Evolutionary conservation across 2,797 vertebrate species (phyloP).

Genomic region (Halcyon chelicuti): DNA sequence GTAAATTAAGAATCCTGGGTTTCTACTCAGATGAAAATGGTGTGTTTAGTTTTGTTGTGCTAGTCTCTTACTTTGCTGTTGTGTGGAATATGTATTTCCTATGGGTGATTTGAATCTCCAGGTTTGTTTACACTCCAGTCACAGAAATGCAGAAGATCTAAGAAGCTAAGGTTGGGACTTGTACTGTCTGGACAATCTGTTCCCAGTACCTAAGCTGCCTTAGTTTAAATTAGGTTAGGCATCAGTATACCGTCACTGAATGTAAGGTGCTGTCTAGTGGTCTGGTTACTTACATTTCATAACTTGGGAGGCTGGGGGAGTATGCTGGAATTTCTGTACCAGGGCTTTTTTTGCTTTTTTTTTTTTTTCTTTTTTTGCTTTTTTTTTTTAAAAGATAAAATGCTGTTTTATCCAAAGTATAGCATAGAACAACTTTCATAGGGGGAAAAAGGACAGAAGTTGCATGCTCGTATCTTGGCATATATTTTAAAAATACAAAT

Average conservation of each 20-base stretch:
- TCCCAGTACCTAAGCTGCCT: background rate
- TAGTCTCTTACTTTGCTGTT: background rate
- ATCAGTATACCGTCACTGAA: background rate
- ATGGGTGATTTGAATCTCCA: background rate
- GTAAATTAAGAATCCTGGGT: background rate
- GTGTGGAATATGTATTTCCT: background rate
- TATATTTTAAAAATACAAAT: background rate
- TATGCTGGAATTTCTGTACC: background rate
- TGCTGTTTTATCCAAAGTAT: background rate
- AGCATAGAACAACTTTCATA: background rate
- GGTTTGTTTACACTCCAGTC: background rate
- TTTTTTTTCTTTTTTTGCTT: background rate
- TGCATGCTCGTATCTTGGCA: background rate
- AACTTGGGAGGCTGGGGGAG: background rate
- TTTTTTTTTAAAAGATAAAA: background rate
- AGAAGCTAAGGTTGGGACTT: background rate
- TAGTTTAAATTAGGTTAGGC: background rate
- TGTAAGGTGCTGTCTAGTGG: background rate
- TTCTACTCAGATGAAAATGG: background rate
- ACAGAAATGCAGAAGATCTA: background rate
- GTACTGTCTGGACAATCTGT: background rate
- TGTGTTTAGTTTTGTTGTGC: background rate
- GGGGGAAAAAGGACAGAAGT: background rate
- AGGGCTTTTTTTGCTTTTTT: background rate
- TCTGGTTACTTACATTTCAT: background rate